A percentile compares a stretch with the other conserved stretches of the same genome.
Evolutionary conservation across 2,113 vertebrate genomes (phyloP).

Genomic region (Gobius niger): DNA sequence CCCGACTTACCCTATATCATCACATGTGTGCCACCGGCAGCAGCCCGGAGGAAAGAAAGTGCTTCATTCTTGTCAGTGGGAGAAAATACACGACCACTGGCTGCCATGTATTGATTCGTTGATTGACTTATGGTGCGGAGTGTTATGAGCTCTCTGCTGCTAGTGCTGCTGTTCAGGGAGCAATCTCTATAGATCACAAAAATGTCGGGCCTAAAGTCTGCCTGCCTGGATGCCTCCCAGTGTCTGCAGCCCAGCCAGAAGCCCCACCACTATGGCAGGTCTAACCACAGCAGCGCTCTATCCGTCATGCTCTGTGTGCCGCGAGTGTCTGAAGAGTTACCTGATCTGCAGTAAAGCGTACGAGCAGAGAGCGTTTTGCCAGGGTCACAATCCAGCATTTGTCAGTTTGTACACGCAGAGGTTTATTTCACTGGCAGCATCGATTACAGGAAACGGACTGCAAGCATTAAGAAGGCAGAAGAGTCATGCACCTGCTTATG

Average conservation of each 20-base stretch:
- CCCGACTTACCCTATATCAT: not conserved
- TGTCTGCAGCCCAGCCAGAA: not conserved
- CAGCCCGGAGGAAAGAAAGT: not conserved
- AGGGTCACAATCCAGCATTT: slow-evolving; percentile 11
- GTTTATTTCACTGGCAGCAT: slow-evolving; percentile 17
- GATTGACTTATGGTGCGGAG: slow-evolving; percentile 32
- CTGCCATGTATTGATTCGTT: slow-evolving; percentile 45
- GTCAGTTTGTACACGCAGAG: slow-evolving; percentile 47
- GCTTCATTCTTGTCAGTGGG: slow-evolving; percentile 27
- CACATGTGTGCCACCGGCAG: slow-evolving; percentile 6
- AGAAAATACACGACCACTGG: slow-evolving; percentile 30
- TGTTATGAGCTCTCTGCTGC: slow-evolving; percentile 31
- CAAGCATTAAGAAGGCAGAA: slow-evolving; percentile 30
- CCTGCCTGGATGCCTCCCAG: not conserved
- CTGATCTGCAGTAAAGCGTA: slow-evolving; percentile 21
- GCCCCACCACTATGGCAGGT: slow-evolving; percentile 18
- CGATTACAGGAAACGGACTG: slow-evolving; percentile 41
- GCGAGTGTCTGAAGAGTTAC: slow-evolving; percentile 17
- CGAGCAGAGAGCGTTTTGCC: slow-evolving; percentile 11
- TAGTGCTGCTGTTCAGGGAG: slow-evolving; percentile 26
- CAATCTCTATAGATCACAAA: slow-evolving; percentile 27
- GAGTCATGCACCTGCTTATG: slow-evolving; percentile 25
- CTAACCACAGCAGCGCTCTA: slow-evolving; percentile 5
- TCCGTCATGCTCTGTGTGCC: slow-evolving; percentile 15
- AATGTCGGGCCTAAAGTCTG: slow-evolving; percentile 18